Conservation (phyloP, 1,140 invertebrate species). For the Tyrophagus putrescentiae region DNA sequence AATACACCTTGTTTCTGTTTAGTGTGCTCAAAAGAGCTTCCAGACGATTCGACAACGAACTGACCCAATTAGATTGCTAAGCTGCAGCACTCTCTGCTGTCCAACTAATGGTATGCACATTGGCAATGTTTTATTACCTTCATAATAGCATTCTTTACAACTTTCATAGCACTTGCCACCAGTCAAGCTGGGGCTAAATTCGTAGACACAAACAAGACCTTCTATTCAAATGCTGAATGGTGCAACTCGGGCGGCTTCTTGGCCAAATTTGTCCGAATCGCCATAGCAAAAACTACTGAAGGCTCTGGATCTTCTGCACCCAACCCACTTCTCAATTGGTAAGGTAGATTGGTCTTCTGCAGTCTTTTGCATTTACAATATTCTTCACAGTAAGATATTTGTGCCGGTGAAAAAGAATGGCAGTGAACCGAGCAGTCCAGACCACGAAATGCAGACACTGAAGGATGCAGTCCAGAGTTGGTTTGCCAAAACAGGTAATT, state of each 20-base stretch:
- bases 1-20: no score
- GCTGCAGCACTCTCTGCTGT: background rate
- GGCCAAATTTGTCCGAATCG: background rate
- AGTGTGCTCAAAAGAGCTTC: slow-evolving; percentile 2
- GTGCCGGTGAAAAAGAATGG: background rate
- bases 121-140: background rate
- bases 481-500: slow-evolving; percentile 6
- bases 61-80: background rate
- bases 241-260: background rate
- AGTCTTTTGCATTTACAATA: background rate
- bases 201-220: background rate
- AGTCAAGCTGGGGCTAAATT: background rate
- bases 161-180: background rate
- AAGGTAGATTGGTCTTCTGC: background rate
- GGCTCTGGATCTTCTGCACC: background rate
- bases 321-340: background rate
- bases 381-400: background rate
- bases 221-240: background rate
- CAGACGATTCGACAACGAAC: background rate
- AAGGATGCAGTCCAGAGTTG: slow-evolving; percentile 1
- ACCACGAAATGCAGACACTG: background rate
- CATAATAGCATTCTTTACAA: no score
- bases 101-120: background rate
- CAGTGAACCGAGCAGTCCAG: background rate
- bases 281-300: background rate